Base-by-base conservation (phyloP, 2,113 vertebrate species). In the Poeciliopsis prolifica region DNA sequence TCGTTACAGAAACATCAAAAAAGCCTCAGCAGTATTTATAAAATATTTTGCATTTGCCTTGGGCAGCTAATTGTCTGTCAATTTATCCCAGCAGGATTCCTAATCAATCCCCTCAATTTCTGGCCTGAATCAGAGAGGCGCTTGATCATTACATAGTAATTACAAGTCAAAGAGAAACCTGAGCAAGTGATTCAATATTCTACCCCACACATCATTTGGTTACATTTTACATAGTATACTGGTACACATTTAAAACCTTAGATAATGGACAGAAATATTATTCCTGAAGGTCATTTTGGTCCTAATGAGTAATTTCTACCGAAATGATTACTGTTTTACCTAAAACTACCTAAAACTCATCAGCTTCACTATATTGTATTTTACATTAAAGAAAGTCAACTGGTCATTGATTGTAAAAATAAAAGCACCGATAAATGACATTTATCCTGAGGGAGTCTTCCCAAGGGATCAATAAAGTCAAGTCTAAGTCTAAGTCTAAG, bases 101-200 rank as follows among this genome's bases (percentile, higher is more conserved):
- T 79, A 90, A 89, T 91, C 89, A 86, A 81, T 88, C 63, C 62
- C 70, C 51, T 85, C 58, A 79, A 78, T 87, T 87, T 70, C 61
- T 51, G 68, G 14, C n/a, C 70, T 17, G 75, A 70, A 75, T 26
- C 31, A 42, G 60, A 77, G 60, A 65, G 61, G 61, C 35, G 48
- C 79, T 84, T 61, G 61, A 64, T 85, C 78, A 76, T 40, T 80
- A 44, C 61, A 78, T 44, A 54, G 66, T 86, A 83, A 82, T 91
- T 78, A 87, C 66, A 70, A 42, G 61, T 70, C 65, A 74, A 84
- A 80, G 74, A 77, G 60, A 85, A 63, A 75, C 5, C 79, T 42
- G 61, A 72, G 60, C 63, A 67, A 67, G 14, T 48, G 44, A 48
- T 14, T 81, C 24, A 48, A 28, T 58, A 72, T 60, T 82, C 65